A percentile compares a stretch with the other conserved stretches of the same genome.
Evolutionary conservation across 2,888 invertebrate genomes (phyloP).

Genomic region (Dinocampus coccinellae): DNA sequence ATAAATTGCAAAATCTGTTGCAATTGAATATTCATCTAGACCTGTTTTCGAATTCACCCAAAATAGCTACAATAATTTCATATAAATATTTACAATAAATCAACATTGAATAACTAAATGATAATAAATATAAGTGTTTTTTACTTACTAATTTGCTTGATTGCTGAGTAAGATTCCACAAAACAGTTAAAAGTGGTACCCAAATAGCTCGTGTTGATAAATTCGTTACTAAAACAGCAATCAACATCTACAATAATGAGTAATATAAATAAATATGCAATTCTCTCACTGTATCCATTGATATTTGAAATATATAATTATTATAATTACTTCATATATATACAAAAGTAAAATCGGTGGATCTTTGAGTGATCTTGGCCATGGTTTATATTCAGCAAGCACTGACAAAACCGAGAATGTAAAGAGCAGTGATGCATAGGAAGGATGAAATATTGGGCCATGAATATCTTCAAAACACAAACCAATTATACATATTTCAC

Average conservation of each 20-base stretch:
- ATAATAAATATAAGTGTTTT: background rate
- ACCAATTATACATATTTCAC: constrained; percentile 65
- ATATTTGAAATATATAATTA: too few relatives aligned
- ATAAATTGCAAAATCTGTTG: constrained; percentile 54
- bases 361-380: constrained; percentile 65
- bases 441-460: constrained; percentile 56
- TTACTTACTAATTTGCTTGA: constrained; percentile 61
- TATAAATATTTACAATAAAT: too few relatives aligned
- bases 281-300: too few relatives aligned
- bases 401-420: constrained; percentile 63
- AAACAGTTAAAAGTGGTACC: constrained; percentile 61
- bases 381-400: constrained; percentile 64
- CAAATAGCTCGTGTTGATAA: constrained; percentile 60
- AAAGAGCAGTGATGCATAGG: constrained; percentile 63
- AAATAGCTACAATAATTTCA: constrained; percentile 48
- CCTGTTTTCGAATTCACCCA: constrained; percentile 56
- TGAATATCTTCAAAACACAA: constrained; percentile 57
- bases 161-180: constrained; percentile 60
- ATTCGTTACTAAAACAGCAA: constrained; percentile 64
- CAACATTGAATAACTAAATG: constrained; percentile 3
- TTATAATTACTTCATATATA: constrained; percentile 60
- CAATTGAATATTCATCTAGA: constrained; percentile 50
- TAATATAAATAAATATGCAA: background rate
- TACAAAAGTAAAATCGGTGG: constrained; percentile 63
- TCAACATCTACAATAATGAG: constrained; percentile 56